phyloP scores from a whole-genome alignment of 1,140 invertebrate species.

The Calephelis nemesis region DNA sequence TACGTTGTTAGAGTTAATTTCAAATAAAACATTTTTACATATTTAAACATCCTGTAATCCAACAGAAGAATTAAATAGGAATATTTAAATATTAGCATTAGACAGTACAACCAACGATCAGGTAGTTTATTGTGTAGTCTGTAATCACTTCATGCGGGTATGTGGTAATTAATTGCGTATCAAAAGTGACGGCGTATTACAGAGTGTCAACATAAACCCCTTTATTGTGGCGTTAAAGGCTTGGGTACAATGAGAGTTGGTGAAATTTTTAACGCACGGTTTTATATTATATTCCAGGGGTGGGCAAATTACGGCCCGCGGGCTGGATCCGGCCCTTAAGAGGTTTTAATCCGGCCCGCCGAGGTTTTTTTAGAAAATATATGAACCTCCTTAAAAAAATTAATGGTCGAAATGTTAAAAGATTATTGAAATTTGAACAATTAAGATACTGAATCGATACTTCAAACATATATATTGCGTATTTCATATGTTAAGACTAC shows the following conservation, averaged over 20 bases:
- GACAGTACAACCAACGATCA: conserved; percentile 19
- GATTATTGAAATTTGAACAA: too few relatives aligned
- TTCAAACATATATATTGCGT: too few relatives aligned
- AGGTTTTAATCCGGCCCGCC: too few relatives aligned
- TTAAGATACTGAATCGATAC: too few relatives aligned
- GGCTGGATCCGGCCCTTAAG: too few relatives aligned
- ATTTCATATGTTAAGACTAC: neutral
- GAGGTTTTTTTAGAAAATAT: too few relatives aligned
- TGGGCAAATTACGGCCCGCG: too few relatives aligned
- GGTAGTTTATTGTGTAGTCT: conserved; percentile 28
- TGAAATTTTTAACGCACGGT: neutral
- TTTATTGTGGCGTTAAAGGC: conserved; percentile 34
- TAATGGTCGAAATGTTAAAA: too few relatives aligned
- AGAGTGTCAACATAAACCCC: conserved; percentile 39
- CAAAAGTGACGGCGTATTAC: conserved; percentile 36
- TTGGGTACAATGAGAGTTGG: conserved; percentile 18
- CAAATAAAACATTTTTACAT: neutral
- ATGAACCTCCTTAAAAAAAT: too few relatives aligned
- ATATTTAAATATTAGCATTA: conserved; percentile 13
- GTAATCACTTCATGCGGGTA: conserved; percentile 41
- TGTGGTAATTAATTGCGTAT: conserved; percentile 50
- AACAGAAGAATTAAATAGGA: neutral
- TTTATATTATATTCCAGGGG: too few relatives aligned
- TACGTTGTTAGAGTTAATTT: too few relatives aligned
- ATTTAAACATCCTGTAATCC: neutral